phyloP scores from a whole-genome alignment of 1,140 invertebrate species.

The Ostrea denselamellosa region DNA sequence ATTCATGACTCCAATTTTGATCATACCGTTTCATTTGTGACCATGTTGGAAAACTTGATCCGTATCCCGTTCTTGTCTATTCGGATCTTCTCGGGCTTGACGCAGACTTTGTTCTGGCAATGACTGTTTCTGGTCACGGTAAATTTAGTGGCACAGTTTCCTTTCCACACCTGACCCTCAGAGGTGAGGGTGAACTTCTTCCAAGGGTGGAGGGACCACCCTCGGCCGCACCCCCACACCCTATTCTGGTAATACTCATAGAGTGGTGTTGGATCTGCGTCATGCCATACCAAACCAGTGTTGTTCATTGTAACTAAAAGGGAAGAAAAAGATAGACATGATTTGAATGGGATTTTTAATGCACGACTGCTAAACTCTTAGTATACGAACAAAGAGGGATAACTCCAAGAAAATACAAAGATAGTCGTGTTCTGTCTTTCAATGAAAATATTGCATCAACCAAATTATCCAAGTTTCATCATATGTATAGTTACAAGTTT shows the following conservation, averaged over 20 bases:
- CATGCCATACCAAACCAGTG: background rate
- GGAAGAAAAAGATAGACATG: background rate
- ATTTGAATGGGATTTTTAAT: too few species aligned
- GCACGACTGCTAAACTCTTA: too few species aligned
- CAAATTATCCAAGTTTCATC: too few species aligned
- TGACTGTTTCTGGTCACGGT: background rate
- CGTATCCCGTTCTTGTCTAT: background rate
- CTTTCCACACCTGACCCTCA: background rate
- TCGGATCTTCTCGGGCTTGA: background rate
- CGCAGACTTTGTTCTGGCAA: background rate
- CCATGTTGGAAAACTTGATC: background rate
- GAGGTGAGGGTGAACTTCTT: constrained; percentile 4
- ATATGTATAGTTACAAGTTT: too few species aligned
- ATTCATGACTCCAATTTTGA: too few species aligned
- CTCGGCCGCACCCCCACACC: background rate
- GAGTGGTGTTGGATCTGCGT: background rate
- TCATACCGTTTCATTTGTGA: constrained; percentile 1
- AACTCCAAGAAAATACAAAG: too few species aligned
- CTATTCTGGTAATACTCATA: background rate
- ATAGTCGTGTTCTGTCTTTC: too few species aligned
- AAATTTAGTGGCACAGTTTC: background rate
- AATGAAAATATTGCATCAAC: too few species aligned
- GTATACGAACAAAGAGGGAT: too few species aligned
- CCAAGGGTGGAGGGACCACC: background rate
- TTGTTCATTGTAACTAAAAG: background rate